Conservation (phyloP, 2,888 invertebrate species). For the Sussaba pulchella region DNA sequence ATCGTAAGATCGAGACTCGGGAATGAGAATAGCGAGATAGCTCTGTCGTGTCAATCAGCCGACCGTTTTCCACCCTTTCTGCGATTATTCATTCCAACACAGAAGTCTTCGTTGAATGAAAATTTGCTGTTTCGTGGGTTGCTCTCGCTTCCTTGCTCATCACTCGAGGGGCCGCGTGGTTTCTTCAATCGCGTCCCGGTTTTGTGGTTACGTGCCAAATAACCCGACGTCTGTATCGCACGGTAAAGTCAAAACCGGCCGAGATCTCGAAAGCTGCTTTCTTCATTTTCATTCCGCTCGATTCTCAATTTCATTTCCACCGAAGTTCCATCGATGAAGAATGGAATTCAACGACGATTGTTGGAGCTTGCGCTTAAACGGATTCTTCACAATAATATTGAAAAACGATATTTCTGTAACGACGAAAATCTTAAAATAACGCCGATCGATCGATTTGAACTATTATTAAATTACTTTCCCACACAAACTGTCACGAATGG, state of each 20-base stretch:
- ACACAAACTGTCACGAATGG: too few species aligned
- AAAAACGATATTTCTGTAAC: neutral
- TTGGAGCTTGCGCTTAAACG: neutral
- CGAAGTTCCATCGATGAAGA: neutral
- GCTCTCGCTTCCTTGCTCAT: constrained; percentile 19
- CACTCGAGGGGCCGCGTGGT: constrained; percentile 6
- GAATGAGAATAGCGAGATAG: constrained; percentile 44
- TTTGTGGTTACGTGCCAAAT: constrained; percentile 59
- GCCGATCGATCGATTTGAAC: too few species aligned
- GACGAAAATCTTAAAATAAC: too few species aligned
- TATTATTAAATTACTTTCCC: too few species aligned
- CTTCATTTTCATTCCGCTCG: neutral
- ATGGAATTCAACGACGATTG: constrained; percentile 1
- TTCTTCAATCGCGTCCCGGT: constrained; percentile 41
- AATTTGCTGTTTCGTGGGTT: constrained; percentile 11
- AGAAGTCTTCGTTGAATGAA: constrained; percentile 6
- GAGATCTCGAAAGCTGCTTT: constrained; percentile 31
- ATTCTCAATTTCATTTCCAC: neutral
- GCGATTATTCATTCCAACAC: constrained; percentile 23
- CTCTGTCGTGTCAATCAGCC: constrained; percentile 67
- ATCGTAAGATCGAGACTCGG: constrained; percentile 28
- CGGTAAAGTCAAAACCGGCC: constrained; percentile 22
- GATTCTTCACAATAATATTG: neutral
- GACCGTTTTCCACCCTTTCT: constrained; percentile 31
- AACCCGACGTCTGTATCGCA: constrained; percentile 43